Base-by-base conservation (phyloP, 2,113 vertebrate genomes). In the Sylvietta virens region DNA sequence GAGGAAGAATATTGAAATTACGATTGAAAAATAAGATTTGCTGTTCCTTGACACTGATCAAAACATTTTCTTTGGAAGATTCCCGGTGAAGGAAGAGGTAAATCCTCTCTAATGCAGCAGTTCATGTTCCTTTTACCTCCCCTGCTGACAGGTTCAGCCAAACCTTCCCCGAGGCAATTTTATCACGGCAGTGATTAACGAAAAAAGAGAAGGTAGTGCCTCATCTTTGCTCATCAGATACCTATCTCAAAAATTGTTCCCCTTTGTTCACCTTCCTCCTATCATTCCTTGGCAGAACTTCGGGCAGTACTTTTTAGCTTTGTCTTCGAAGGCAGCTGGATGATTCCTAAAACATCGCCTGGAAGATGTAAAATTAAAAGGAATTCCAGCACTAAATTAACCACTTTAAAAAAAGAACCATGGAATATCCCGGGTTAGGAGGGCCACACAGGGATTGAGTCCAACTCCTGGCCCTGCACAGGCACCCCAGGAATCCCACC, bases 201-300 rank as follows among this genome's bases (percentile, higher is more conserved):
- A 56, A 61, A 83, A 79, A 80, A 42, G 14, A 35, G 27, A 24
- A 73, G 26, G 64, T 6, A 62, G 27, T 11, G 33, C 65, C 62
- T 92, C 77, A 50, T 54, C 77, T 45, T 81, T 53, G 47, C 47
- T 95, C 83, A 58, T 65, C 42, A 96, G 93, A 94, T 94, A 44
- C 28, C 11, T 9, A 94, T 86, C 93, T 96, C 42, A 39, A 33
- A 76, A 84, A 78, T 70, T 69, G 45, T 17, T 73, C 64, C 64
- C 51, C 44, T 66, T 81, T 95, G 62, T 90, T 91, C 74, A 8
- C 13, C 39, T 74, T 54, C 47, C 42, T 61, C 35, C 60, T 54
- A 4, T 81, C 71, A 1, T 37, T 84, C 33, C 35, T 84, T 70
- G 76, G 51, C 16, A 57, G 81, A 89, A 91, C 95, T 96, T 44